phyloP scores from a whole-genome alignment of 2,888 invertebrate species.

The Drosophila kambysellisi region DNA sequence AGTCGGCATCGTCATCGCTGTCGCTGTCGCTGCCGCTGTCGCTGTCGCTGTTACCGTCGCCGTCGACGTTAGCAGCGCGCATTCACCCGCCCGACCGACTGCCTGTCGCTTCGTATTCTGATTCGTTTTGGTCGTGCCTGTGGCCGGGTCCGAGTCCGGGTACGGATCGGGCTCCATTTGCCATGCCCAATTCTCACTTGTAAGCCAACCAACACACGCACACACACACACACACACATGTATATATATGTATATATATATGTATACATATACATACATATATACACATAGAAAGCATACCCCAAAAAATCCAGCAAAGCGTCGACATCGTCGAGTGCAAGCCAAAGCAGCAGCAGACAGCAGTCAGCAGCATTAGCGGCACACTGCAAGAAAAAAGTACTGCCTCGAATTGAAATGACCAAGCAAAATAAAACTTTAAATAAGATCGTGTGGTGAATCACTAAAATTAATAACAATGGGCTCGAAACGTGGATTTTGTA shows the following conservation, averaged over 20 bases:
- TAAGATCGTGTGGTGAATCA: not conserved
- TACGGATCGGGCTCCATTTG: slow-evolving; percentile 51
- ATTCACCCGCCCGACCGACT: slow-evolving; percentile 31
- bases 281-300: not conserved
- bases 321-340: slow-evolving; percentile 54
- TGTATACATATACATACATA: not conserved
- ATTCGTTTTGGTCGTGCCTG: slow-evolving; percentile 41
- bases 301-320: slow-evolving; percentile 34
- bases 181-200: slow-evolving; percentile 50
- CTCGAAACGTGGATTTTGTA: not conserved
- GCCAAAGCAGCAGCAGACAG: slow-evolving; percentile 32
- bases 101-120: slow-evolving; percentile 35
- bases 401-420: not conserved
- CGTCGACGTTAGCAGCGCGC: slow-evolving; percentile 44
- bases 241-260: not conserved
- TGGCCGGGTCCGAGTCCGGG: slow-evolving; percentile 16
- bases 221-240: not conserved
- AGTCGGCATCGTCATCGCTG: slow-evolving; percentile 34
- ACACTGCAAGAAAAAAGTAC: not conserved
- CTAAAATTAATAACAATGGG: not conserved
- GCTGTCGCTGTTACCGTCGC: slow-evolving; percentile 25
- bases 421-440: not conserved
- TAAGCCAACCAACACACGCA: slow-evolving; percentile 7
- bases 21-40: slow-evolving; percentile 26
- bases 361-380: not conserved